A percentile compares a stretch with the other conserved stretches of the same genome.
Conservation (phyloP, 2,113 vertebrate species). For the Ibidorhyncha struthersii region DNA sequence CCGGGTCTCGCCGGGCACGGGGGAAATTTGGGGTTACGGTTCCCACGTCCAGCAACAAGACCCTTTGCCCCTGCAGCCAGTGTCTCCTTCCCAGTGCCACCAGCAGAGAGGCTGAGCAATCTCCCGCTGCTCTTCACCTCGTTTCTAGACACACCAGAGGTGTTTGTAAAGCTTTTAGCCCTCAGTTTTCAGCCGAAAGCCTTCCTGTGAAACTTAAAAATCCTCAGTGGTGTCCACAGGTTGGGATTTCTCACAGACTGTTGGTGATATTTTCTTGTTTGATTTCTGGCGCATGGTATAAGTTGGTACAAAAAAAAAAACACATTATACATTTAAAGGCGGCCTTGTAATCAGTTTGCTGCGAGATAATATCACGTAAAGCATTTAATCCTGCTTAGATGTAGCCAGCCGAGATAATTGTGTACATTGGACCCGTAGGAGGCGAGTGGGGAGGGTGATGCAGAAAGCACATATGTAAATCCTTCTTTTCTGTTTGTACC, state of each 20-base stretch:
- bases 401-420: background rate
- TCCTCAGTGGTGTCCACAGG: rapidly evolving
- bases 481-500: background rate
- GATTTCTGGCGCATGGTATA: background rate
- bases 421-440: background rate
- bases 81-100: background rate
- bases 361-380: background rate
- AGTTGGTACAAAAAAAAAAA: background rate
- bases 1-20: background rate
- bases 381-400: background rate
- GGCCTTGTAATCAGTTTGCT: background rate
- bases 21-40: background rate
- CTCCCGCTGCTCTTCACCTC: background rate
- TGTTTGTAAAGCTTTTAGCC: background rate
- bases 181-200: background rate
- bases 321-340: background rate
- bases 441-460: background rate
- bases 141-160: rapidly evolving
- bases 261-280: background rate
- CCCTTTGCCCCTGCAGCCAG: background rate
- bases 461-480: background rate
- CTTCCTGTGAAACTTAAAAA: background rate
- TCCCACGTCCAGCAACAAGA: background rate
- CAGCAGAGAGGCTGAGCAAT: background rate
- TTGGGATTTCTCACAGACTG: background rate